phyloP scores from a whole-genome alignment of 2,888 invertebrate species.

The Phragmatobia fuliginosa region DNA sequence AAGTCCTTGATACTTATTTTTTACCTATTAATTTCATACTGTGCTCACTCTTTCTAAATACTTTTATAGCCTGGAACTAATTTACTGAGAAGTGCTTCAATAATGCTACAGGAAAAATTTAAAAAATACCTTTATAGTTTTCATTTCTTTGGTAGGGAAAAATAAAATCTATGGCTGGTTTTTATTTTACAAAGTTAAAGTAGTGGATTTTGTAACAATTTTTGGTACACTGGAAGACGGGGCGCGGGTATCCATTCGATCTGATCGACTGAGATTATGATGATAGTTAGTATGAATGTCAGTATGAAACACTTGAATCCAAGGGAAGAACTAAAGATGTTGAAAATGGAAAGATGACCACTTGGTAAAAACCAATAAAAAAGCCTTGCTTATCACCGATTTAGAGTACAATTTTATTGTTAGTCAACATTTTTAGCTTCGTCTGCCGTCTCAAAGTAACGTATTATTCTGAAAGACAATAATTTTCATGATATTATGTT shows the following conservation, averaged over 20 bases:
- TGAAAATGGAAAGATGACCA: too few relatives aligned
- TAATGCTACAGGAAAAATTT: neutral
- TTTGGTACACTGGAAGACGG: too few relatives aligned
- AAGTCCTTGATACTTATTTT: conserved; percentile 2
- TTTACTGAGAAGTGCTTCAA: neutral
- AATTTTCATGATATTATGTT: neutral
- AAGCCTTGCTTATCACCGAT: too few relatives aligned
- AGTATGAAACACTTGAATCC: too few relatives aligned
- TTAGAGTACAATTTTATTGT: too few relatives aligned
- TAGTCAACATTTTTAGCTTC: neutral
- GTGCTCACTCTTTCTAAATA: neutral
- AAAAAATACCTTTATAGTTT: neutral
- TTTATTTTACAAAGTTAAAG: neutral
- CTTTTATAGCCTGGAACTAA: neutral
- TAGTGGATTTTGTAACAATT: too few relatives aligned
- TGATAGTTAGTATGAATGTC: too few relatives aligned
- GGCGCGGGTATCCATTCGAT: too few relatives aligned
- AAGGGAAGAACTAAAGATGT: too few relatives aligned
- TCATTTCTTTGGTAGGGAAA: neutral
- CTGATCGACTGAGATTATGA: too few relatives aligned
- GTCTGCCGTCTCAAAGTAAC: neutral
- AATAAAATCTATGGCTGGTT: neutral
- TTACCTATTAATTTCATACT: neutral
- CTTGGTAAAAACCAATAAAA: too few relatives aligned
- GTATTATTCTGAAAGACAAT: neutral